Percentiles rank a stretch among this genome's conserved stretches.
phyloP scores from a whole-genome alignment of 1,140 invertebrate species.

The Neodiprion fabricii region DNA sequence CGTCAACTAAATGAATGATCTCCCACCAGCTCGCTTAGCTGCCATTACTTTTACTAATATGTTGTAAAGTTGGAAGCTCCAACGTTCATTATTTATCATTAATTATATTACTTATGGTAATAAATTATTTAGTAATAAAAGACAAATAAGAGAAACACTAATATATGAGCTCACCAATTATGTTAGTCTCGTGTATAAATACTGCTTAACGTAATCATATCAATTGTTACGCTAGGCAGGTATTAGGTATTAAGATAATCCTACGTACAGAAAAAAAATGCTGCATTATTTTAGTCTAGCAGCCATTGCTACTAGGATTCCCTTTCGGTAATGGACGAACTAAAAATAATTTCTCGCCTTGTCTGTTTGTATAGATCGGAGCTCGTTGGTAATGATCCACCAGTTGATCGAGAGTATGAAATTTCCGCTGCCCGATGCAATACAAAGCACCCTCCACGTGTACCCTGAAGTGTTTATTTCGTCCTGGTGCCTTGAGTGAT shows the following conservation, averaged over 20 bases:
- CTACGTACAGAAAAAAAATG: conserved; percentile 30
- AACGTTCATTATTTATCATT: conserved; percentile 32
- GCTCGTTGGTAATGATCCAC: conserved; percentile 98
- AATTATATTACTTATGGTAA: conserved; percentile 43
- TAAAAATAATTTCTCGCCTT: conserved; percentile 91
- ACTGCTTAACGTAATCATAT: conserved; percentile 51
- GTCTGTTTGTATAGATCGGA: conserved; percentile 97
- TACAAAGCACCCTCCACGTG: conserved; percentile 93
- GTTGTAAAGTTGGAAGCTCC: conserved; percentile 45
- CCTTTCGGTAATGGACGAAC: conserved; percentile 85
- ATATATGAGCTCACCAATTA: conserved; percentile 56
- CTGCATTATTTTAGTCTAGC: conserved; percentile 40
- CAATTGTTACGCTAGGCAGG: conserved; percentile 56
- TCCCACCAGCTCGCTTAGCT: conserved; percentile 35
- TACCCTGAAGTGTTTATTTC: conserved; percentile 99
- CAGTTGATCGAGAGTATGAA: conserved; percentile 93
- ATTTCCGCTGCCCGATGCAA: conserved; percentile 98
- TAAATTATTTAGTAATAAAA: conserved; percentile 50
- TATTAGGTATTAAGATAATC: conserved; percentile 45
- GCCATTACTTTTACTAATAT: conserved; percentile 35
- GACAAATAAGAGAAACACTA: conserved; percentile 55
- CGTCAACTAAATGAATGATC: conserved; percentile 40
- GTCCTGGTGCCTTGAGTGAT: conserved; percentile 94
- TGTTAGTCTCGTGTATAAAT: conserved; percentile 57
- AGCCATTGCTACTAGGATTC: conserved; percentile 60